Evolutionary conservation across 1,140 invertebrate genomes (phyloP).

Genomic region (Danaus melanippus): DNA sequence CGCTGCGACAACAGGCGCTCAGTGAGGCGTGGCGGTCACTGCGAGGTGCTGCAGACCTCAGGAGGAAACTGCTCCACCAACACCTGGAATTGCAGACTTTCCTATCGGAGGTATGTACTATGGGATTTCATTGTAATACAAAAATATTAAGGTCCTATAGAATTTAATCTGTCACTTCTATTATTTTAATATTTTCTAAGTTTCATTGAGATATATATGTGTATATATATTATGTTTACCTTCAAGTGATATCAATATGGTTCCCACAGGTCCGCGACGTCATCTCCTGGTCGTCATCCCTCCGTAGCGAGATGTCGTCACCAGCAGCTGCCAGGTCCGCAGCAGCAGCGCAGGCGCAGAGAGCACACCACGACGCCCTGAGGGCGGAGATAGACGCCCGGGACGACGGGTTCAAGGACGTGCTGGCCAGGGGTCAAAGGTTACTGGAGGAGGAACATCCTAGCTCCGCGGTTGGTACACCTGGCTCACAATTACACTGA

Average conservation of each 20-base stretch:
- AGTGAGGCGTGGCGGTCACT: conserved; percentile 90
- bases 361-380: conserved; percentile 91
- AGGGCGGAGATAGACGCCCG: conserved; percentile 96
- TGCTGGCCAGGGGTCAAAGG: conserved; percentile 84
- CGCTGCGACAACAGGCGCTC: conserved; percentile 87
- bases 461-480: conserved; percentile 1
- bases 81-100: conserved; percentile 93
- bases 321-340: conserved; percentile 89
- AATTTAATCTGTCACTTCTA: too few species aligned
- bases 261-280: conserved; percentile 84
- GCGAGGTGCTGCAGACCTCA: conserved; percentile 84
- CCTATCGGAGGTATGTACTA: conserved; percentile 75
- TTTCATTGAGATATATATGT: too few species aligned
- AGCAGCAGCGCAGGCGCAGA: conserved; percentile 88
- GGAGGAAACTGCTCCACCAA: conserved; percentile 87
- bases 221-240: too few species aligned
- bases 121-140: background rate
- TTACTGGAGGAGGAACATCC: conserved; percentile 89
- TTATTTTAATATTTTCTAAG: too few species aligned
- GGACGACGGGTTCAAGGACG: conserved; percentile 87
- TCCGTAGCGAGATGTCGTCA: conserved; percentile 85
- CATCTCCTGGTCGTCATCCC: conserved; percentile 87
- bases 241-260: too few species aligned
- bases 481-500: background rate
- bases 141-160: background rate